phyloP scores from a whole-genome alignment of 2,797 vertebrate genomes.

The Fistularia commersonii region DNA sequence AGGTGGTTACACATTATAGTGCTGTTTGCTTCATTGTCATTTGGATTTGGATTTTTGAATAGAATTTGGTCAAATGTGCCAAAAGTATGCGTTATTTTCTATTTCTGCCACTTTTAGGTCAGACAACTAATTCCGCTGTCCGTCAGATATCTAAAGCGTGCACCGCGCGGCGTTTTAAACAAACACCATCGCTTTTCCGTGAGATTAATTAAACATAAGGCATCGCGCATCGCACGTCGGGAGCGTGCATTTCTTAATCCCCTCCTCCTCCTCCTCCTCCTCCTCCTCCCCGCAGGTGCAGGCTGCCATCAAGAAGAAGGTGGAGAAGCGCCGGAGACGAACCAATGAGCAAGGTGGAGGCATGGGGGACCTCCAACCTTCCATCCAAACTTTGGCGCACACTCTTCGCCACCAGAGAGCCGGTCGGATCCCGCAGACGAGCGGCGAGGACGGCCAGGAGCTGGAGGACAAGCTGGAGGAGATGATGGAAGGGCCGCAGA shows the following conservation, averaged over 20 bases:
- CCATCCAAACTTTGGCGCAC: slow-evolving; percentile 1
- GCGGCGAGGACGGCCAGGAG: slow-evolving; percentile 20
- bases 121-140: too few relatives aligned
- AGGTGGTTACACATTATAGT: not conserved
- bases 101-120: too few relatives aligned
- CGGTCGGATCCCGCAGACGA: slow-evolving; percentile 1
- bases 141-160: too few relatives aligned
- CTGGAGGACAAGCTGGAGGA: slow-evolving; percentile 53
- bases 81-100: too few relatives aligned
- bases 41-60: too few relatives aligned
- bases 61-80: too few relatives aligned
- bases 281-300: slow-evolving; percentile 62
- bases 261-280: too few relatives aligned
- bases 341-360: slow-evolving; percentile 7
- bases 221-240: too few relatives aligned
- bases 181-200: too few relatives aligned
- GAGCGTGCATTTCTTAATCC: not conserved
- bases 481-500: slow-evolving; percentile 55
- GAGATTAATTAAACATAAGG: too few relatives aligned
- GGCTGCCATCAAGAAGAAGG: slow-evolving; percentile 75
- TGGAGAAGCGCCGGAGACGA: slow-evolving; percentile 68
- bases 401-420: slow-evolving; percentile 26
- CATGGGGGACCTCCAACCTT: slow-evolving; percentile 24
- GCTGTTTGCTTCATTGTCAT: too few relatives aligned
- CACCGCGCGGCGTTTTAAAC: too few relatives aligned